These are phyloP conservation scores for Polydrusus tereticollis DNA, from an alignment of 2,888 invertebrate genomes.

Conservation along the genomic window DNA sequence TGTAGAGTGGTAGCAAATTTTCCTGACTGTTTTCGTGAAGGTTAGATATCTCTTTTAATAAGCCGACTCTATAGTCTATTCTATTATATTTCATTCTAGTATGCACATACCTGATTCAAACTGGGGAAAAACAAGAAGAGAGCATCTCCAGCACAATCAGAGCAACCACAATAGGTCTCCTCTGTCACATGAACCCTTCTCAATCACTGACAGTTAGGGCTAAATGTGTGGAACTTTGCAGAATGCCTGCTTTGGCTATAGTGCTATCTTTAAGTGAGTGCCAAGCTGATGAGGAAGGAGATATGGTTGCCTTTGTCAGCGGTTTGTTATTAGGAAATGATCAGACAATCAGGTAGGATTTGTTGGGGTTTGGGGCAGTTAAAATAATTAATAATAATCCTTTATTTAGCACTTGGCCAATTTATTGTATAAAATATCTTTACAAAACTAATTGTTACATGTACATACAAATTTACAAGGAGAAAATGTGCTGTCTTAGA, in stretches of 20 bases:
- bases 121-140: constrained; percentile 93
- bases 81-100: constrained; percentile 70
- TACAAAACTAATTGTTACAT: no score
- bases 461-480: no score
- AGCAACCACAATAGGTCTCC: constrained; percentile 79
- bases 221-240: constrained; percentile 89
- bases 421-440: no score
- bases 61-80: no score
- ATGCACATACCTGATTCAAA: constrained; percentile 85
- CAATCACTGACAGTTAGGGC: constrained; percentile 87
- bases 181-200: constrained; percentile 92
- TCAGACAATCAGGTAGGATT: constrained; percentile 73
- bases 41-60: constrained; percentile 65
- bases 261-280: constrained; percentile 79
- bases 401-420: no score
- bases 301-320: constrained; percentile 75
- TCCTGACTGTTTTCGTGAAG: constrained; percentile 93
- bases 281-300: constrained; percentile 58
- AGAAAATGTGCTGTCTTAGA: no score
- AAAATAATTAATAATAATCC: no score
- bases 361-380: no score
- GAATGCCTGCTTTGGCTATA: constrained; percentile 91
- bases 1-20: constrained; percentile 94
- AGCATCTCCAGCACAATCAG: constrained; percentile 82
- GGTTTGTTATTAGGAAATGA: constrained; percentile 90